Evolutionary conservation across 1,140 invertebrate species (phyloP).

Genomic region (Sinonovacula constricta): DNA sequence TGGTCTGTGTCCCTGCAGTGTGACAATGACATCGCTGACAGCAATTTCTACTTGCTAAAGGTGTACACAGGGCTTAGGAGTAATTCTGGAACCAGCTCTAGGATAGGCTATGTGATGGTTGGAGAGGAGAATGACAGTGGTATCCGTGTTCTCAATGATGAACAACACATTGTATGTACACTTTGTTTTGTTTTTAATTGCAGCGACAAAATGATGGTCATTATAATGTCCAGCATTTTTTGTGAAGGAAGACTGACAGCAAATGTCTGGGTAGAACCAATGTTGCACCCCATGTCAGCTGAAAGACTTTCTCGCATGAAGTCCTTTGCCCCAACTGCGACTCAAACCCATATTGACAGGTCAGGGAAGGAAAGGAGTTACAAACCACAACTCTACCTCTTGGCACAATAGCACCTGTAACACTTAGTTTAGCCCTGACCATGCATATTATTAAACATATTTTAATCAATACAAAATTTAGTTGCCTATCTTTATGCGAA

Average conservation of each 20-base stretch:
- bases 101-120: constrained; percentile 53
- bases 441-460: too few species aligned
- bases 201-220: not conserved
- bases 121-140: constrained; percentile 56
- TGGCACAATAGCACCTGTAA: not conserved
- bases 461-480: too few species aligned
- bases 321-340: too few species aligned
- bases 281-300: too few species aligned
- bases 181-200: not conserved
- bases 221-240: not conserved
- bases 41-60: constrained; percentile 51
- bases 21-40: constrained; percentile 57
- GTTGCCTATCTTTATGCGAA: too few species aligned
- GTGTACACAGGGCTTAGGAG: constrained; percentile 57
- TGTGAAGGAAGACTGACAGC: not conserved
- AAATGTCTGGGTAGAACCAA: too few species aligned
- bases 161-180: constrained; percentile 46
- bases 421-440: too few species aligned
- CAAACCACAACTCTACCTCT: not conserved
- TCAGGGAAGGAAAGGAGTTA: not conserved
- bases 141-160: constrained; percentile 53
- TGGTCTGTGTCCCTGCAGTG: constrained; percentile 33
- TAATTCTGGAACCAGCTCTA: constrained; percentile 49
- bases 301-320: too few species aligned
- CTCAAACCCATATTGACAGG: too few species aligned